phyloP scores from a whole-genome alignment of 1,140 invertebrate genomes.

The Ceratina calcarata region DNA sequence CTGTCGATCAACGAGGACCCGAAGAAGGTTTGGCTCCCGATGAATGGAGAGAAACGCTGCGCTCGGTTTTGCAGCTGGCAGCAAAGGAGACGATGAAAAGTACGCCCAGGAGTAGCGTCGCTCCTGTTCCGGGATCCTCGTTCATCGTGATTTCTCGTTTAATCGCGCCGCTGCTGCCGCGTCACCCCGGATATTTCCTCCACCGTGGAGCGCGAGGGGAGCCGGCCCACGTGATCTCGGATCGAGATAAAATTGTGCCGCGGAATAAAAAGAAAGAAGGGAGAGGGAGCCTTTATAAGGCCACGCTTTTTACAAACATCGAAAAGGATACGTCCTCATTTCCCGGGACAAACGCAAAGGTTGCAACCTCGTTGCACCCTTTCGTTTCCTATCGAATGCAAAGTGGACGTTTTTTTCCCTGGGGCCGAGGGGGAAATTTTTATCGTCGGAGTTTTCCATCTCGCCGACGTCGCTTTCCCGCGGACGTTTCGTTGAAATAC shows the following conservation, averaged over 20 bases:
- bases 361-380: background rate
- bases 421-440: background rate
- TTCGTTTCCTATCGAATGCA: conserved; percentile 2
- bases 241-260: conserved; percentile 36
- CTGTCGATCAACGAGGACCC: conserved; percentile 54
- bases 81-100: conserved; percentile 48
- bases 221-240: background rate
- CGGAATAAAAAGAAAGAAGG: background rate
- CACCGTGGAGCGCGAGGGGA: background rate
- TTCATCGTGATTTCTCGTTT: conserved; percentile 43
- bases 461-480: background rate
- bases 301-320: conserved; percentile 36
- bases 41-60: background rate
- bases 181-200: conserved; percentile 28
- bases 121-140: conserved; percentile 1
- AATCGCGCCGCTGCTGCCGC: conserved; percentile 29
- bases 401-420: background rate
- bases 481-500: conserved; percentile 4
- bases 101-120: conserved; percentile 12
- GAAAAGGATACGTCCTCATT: conserved; percentile 45
- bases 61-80: conserved; percentile 43
- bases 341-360: conserved; percentile 18
- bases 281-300: conserved; percentile 3
- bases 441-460: conserved; percentile 20
- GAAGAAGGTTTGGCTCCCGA: conserved; percentile 12